phyloP scores from a whole-genome alignment of 2,113 vertebrate species.

The Ia io region DNA sequence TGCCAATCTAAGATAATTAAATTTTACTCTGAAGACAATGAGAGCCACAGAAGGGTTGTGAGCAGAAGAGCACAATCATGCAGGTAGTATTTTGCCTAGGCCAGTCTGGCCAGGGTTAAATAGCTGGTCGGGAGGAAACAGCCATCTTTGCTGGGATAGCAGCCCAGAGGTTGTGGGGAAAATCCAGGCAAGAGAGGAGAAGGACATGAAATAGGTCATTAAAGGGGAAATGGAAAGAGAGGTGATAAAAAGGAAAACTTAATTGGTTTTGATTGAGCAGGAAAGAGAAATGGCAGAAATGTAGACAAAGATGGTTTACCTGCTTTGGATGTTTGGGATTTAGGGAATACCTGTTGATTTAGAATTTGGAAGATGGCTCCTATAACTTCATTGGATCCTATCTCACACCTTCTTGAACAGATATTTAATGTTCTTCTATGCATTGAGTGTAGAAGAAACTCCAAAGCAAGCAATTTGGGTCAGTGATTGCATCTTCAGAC shows the following conservation, averaged over 20 bases:
- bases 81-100: neutral
- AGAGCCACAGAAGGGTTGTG: neutral
- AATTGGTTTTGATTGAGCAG: neutral
- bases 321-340: neutral
- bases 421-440: neutral
- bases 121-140: neutral
- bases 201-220: neutral
- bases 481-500: neutral
- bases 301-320: neutral
- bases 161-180: neutral
- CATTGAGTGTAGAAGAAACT: neutral
- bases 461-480: neutral
- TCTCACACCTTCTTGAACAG: neutral
- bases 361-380: neutral
- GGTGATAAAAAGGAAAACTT: neutral
- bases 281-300: neutral
- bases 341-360: neutral
- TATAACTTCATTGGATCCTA: neutral
- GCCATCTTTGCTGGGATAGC: neutral
- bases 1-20: neutral
- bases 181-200: neutral
- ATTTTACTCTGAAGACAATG: neutral
- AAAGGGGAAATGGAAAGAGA: neutral
- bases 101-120: neutral
- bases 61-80: neutral